Conservation (phyloP, 2,888 invertebrate genomes). For the Patella pellucida region DNA sequence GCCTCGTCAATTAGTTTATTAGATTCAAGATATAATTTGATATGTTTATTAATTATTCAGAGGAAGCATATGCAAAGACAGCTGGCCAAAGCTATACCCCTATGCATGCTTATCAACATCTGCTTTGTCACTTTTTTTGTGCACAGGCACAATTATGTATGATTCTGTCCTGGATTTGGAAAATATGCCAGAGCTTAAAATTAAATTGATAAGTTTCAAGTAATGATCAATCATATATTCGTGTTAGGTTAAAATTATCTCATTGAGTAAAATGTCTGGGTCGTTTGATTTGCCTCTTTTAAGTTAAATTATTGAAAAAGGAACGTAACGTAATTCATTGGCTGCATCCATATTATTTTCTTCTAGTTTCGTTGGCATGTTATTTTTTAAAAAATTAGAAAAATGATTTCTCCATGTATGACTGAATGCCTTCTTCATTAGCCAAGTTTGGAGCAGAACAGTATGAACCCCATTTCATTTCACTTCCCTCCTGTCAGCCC, state of each 20-base stretch:
- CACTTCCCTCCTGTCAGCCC: too few species aligned
- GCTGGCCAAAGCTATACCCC: neutral
- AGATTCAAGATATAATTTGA: neutral
- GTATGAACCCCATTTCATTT: too few species aligned
- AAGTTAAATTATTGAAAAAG: too few species aligned
- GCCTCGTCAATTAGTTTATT: neutral
- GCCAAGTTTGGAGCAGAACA: too few species aligned
- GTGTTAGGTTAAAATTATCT: neutral
- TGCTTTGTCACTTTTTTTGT: neutral
- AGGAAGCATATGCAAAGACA: neutral
- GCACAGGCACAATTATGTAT: neutral
- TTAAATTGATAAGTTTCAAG: neutral
- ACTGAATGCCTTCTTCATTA: too few species aligned
- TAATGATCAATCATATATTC: neutral
- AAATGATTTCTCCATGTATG: too few species aligned
- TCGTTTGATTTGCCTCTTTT: too few species aligned
- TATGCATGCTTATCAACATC: neutral
- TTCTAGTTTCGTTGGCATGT: too few species aligned
- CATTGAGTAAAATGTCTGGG: too few species aligned
- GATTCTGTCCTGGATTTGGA: neutral
- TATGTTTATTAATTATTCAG: neutral
- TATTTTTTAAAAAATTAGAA: too few species aligned
- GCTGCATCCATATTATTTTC: too few species aligned
- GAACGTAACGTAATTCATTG: too few species aligned
- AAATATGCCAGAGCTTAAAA: neutral